Conservation (phyloP, 2,888 invertebrate species). For the Andricus quercusramuli region DNA sequence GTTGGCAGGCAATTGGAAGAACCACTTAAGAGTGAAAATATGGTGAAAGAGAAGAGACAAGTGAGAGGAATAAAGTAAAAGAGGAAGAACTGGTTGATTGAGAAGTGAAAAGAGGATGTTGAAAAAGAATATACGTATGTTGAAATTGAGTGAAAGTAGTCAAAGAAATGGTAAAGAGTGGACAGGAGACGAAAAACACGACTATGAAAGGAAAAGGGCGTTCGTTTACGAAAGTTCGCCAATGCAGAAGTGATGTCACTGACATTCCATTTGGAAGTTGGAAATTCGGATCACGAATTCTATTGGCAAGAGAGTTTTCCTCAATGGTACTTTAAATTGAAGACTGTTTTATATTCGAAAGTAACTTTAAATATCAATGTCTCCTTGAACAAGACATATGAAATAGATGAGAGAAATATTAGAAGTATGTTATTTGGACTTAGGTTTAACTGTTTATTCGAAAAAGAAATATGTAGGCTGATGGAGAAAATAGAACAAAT, state of each 20-base stretch:
- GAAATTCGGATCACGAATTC: conserved; percentile 38
- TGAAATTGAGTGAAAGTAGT: conserved; percentile 29
- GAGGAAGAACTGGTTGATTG: neutral
- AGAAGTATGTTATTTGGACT: too few relatives aligned
- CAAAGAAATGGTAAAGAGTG: conserved; percentile 3
- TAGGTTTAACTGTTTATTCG: too few relatives aligned
- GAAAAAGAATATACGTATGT: neutral
- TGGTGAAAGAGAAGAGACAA: neutral
- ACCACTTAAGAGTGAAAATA: conserved; percentile 19
- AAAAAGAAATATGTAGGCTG: too few relatives aligned
- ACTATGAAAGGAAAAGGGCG: neutral
- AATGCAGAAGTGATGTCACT: conserved; percentile 17
- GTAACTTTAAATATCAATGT: conserved; percentile 28
- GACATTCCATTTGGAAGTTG: conserved; percentile 31
- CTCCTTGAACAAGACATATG: neutral
- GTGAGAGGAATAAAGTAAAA: neutral
- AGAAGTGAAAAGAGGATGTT: neutral
- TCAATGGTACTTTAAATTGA: conserved; percentile 19
- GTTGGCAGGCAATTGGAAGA: conserved; percentile 23
- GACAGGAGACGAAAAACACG: conserved; percentile 10
- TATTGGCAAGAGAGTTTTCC: conserved; percentile 34
- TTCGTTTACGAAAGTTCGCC: conserved; percentile 23
- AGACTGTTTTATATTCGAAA: neutral
- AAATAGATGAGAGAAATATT: neutral
- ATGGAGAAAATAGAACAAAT: too few relatives aligned